phyloP scores from a whole-genome alignment of 92 coral and sea anemone species.

The Actinostola sp. region DNA sequence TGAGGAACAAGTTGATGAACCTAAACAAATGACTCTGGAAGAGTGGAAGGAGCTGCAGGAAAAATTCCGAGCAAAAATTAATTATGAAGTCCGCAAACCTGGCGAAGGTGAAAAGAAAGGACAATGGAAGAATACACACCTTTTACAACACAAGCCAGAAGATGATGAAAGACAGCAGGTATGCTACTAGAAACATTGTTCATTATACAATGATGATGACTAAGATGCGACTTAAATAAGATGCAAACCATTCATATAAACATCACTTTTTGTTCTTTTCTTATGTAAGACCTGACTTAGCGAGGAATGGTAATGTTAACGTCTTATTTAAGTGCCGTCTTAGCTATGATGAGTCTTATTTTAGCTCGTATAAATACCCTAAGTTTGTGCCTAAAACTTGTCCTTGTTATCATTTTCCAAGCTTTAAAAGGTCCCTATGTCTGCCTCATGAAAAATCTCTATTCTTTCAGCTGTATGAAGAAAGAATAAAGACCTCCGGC shows the following conservation, averaged over 20 bases:
- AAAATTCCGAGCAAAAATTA: slow-evolving; percentile 70
- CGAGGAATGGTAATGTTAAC: no score
- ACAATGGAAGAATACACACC: slow-evolving; percentile 94
- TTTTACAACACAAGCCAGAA: slow-evolving; percentile 57
- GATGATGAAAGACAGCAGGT: slow-evolving; percentile 53
- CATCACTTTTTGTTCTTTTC: no score
- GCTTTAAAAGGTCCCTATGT: not conserved
- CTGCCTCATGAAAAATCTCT: not conserved
- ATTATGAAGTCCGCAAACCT: slow-evolving; percentile 80
- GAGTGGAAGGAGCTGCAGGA: slow-evolving; percentile 91
- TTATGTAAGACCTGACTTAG: no score
- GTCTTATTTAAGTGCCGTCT: no score
- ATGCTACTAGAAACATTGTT: slow-evolving; percentile 50
- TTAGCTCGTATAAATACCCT: no score
- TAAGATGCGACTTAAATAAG: no score
- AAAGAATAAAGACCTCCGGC: slow-evolving; percentile 94
- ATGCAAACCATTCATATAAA: no score
- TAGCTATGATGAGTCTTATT: no score
- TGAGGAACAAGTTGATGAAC: slow-evolving; percentile 71
- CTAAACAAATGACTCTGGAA: slow-evolving; percentile 83
- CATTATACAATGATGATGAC: no score
- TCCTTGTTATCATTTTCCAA: not conserved
- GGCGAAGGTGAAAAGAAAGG: slow-evolving; percentile 99
- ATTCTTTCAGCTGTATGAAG: slow-evolving; percentile 77
- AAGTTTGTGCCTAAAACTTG: not conserved